Evolutionary conservation across 2,797 vertebrate species (phyloP), one percentile per base, ranked within the genome.

Genomic region (Sebastes jordani): DNA sequence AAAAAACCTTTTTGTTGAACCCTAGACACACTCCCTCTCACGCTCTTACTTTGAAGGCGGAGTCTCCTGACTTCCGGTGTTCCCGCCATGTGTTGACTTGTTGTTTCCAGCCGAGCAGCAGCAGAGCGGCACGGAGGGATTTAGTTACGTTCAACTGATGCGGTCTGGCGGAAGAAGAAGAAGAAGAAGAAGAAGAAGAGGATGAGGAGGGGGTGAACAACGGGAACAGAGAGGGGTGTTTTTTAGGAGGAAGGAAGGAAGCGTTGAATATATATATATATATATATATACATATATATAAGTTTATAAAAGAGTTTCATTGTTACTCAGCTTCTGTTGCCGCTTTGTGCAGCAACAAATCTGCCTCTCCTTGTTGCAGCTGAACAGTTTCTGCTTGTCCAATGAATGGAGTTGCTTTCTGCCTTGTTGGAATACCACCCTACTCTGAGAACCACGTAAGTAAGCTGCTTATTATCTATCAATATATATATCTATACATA

Each of bases 331-430:
- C 83, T 46, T 30, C 61, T n/a, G 61, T 71, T 78, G 81, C 81
- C 80, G 79, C 88, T 5, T 5, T 2, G 52, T 52, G 81, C 87
- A 49, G 89, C 89, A 78, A 83, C 85, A 73, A 80, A 87, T 65
- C 86, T 72, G 82, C 89, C 82, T 84, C 89, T 87, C 78, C 81
- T 81, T 5, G 90, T 60, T 69, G 86, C 91, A 82, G 84, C 88
- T 68, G 2, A 82, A 93, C 94, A 84, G 88, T 89, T 78, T 90
- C 90, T 87, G 93, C 94, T 89, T 89, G 91, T 94, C 97, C 95
- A 96, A 99, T 99, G 98, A 99, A 99, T 99, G 98, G 98, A 97
- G 98, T 99, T 96, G 97, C 97, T 80, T 99, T 99, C 94, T 99
- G 98, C 96, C 97, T 99, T 96, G 98, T 99, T 96, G 98, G 98